These are phyloP conservation scores for Ecdyonurus torrentis DNA, from an alignment of 2,888 invertebrate genomes.

Conservation along the genomic window DNA sequence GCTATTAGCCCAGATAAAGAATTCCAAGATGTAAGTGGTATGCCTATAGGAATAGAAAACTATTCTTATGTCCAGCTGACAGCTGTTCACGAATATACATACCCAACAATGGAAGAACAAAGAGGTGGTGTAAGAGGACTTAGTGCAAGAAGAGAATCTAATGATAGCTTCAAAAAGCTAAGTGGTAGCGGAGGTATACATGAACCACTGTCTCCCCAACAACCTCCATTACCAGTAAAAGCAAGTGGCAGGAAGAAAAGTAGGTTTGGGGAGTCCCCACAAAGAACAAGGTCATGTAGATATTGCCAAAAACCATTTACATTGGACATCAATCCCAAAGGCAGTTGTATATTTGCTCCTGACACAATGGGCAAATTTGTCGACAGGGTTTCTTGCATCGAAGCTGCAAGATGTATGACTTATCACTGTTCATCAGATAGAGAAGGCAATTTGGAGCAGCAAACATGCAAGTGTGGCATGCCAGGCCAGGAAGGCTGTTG, in stretches of 20 bases:
- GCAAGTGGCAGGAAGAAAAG: slow-evolving; percentile 18
- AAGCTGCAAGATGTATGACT: slow-evolving; percentile 75
- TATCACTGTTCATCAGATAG: slow-evolving; percentile 89
- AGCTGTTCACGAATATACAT: slow-evolving; percentile 73
- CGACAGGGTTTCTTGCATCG: slow-evolving; percentile 66
- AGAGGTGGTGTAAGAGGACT: slow-evolving; percentile 24
- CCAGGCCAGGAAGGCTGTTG: slow-evolving; percentile 45
- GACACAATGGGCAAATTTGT: slow-evolving; percentile 66
- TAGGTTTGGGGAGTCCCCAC: slow-evolving; percentile 2
- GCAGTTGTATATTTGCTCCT: slow-evolving; percentile 73
- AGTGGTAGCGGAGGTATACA: neutral
- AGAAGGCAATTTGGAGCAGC: slow-evolving; percentile 71
- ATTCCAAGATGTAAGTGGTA: neutral
- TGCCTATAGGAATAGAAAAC: slow-evolving; percentile 28
- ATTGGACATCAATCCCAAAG: slow-evolving; percentile 70
- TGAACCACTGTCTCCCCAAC: neutral
- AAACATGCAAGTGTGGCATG: slow-evolving; percentile 61
- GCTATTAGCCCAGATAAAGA: neutral
- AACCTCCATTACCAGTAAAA: slow-evolving; percentile 20
- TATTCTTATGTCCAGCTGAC: slow-evolving; percentile 75
- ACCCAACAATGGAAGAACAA: slow-evolving; percentile 49
- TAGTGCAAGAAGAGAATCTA: slow-evolving; percentile 25
- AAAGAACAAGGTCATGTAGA: neutral
- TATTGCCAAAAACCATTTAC: slow-evolving; percentile 31
- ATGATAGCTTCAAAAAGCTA: neutral